A percentile compares a stretch with the other conserved stretches of the same genome.
Conservation (phyloP, 2,888 invertebrate genomes). For the Rhorus exstirpatorius region DNA sequence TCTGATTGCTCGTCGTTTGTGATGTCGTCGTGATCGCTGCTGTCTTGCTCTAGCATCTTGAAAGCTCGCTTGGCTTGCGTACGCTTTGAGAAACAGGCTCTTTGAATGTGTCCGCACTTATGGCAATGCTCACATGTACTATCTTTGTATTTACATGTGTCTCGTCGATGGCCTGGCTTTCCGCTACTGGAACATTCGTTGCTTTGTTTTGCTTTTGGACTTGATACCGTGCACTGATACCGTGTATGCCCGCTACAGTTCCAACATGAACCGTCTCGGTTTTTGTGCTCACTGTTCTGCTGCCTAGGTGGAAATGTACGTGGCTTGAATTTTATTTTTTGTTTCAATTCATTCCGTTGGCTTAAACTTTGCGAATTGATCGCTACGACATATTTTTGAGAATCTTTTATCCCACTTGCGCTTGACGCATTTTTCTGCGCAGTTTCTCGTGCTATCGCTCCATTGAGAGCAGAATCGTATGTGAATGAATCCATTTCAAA, state of each 20-base stretch:
- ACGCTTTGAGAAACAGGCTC: neutral
- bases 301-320: neutral
- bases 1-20: slow-evolving; percentile 10
- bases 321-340: too few relatives aligned
- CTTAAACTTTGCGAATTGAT: too few relatives aligned
- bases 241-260: slow-evolving; percentile 61
- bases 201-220: slow-evolving; percentile 13
- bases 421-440: slow-evolving; percentile 43
- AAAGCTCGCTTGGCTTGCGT: slow-evolving; percentile 13
- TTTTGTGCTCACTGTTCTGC: neutral
- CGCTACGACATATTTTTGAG: too few relatives aligned
- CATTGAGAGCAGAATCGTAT: slow-evolving; percentile 53
- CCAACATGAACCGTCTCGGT: slow-evolving; percentile 37
- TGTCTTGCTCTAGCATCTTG: slow-evolving; percentile 24
- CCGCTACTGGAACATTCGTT: neutral
- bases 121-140: neutral
- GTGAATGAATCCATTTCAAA: slow-evolving; percentile 50
- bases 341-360: too few relatives aligned
- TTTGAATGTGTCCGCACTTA: slow-evolving; percentile 27
- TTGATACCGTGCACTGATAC: slow-evolving; percentile 25
- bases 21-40: too few relatives aligned
- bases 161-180: neutral
- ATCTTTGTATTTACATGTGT: neutral
- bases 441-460: slow-evolving; percentile 50
- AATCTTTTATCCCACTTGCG: neutral